Evolutionary conservation across 2,888 invertebrate species (phyloP).

Genomic region (Magallana nippona): DNA sequence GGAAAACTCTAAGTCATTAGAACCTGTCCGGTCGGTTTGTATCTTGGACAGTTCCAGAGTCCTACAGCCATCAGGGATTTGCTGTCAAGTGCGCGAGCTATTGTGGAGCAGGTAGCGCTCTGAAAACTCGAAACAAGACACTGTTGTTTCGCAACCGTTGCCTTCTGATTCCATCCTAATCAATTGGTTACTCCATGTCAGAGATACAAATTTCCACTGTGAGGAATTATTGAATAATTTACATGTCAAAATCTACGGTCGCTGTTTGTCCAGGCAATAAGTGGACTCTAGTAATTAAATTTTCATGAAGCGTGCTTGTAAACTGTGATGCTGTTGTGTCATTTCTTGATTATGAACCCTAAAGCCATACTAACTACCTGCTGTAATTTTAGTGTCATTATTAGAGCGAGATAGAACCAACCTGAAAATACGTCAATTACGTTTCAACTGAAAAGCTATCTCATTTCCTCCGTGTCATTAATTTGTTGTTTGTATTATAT

Average conservation of each 20-base stretch:
- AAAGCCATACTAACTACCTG: neutral
- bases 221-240: constrained; percentile 37
- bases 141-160: constrained; percentile 34
- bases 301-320: constrained; percentile 11
- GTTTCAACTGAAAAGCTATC: too few relatives aligned
- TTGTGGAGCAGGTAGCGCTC: neutral
- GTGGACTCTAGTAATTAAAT: constrained; percentile 14
- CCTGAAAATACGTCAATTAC: too few relatives aligned
- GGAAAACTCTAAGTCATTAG: constrained; percentile 36
- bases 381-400: neutral
- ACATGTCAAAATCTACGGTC: constrained; percentile 27
- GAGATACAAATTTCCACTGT: constrained; percentile 2
- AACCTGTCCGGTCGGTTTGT: constrained; percentile 26
- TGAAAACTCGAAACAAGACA: constrained; percentile 14
- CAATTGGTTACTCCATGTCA: constrained; percentile 3
- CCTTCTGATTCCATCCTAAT: neutral
- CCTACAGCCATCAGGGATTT: constrained; percentile 30
- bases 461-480: too few relatives aligned
- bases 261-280: constrained; percentile 10
- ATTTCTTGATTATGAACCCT: constrained; percentile 15
- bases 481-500: too few relatives aligned
- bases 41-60: constrained; percentile 13
- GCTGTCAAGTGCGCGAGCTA: constrained; percentile 24
- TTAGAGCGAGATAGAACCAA: neutral
- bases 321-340: constrained; percentile 23